phyloP scores from a whole-genome alignment of 1,140 invertebrate species.

The Tetramorium simillimum region DNA sequence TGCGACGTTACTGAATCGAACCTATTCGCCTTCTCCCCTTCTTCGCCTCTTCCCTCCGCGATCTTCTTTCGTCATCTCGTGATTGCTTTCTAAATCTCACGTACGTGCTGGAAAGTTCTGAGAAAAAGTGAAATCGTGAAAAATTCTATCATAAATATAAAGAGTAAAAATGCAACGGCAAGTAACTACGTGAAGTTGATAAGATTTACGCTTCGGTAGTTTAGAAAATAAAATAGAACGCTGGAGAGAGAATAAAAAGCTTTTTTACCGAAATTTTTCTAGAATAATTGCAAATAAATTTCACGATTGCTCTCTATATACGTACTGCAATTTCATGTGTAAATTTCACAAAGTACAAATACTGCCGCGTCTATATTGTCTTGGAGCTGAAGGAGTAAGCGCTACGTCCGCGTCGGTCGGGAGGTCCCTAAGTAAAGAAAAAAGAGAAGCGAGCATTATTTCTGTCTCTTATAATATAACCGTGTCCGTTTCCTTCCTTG shows the following conservation, averaged over 20 bases:
- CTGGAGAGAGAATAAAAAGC: neutral
- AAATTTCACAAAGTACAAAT: conserved; percentile 3
- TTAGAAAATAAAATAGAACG: neutral
- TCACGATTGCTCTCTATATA: neutral
- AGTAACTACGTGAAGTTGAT: conserved; percentile 16
- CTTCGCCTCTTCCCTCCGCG: conserved; percentile 13
- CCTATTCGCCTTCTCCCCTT: conserved; percentile 47
- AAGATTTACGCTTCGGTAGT: conserved; percentile 15
- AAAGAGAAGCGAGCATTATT: conserved; percentile 81
- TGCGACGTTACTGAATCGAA: conserved; percentile 75
- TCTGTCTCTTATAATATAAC: conserved; percentile 84
- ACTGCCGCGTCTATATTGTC: neutral
- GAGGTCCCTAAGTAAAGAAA: conserved; percentile 70
- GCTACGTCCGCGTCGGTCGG: conserved; percentile 11
- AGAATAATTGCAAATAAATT: neutral
- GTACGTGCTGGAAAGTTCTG: conserved; percentile 59
- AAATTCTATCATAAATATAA: neutral
- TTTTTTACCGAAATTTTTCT: neutral
- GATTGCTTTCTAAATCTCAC: conserved; percentile 72
- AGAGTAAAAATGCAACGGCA: conserved; percentile 22
- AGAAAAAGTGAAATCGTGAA: conserved; percentile 24
- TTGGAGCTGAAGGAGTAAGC: conserved; percentile 12
- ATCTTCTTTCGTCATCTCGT: conserved; percentile 24
- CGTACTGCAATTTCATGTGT: conserved; percentile 7
- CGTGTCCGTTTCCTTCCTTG: conserved; percentile 82